phyloP scores from a whole-genome alignment of 1,140 invertebrate species.

The Lasioglossum baleicum region DNA sequence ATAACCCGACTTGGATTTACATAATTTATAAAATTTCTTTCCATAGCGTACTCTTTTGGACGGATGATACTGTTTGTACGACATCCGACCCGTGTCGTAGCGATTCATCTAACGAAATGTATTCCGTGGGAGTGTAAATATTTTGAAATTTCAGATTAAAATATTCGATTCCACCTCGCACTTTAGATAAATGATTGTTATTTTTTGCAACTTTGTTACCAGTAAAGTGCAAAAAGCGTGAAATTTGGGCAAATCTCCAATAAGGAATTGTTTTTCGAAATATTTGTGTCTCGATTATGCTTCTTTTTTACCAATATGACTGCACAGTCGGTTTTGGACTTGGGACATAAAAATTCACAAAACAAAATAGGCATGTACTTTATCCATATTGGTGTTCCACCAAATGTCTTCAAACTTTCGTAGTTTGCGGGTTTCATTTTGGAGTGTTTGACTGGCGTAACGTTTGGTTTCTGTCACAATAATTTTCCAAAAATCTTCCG shows the following conservation, averaged over 20 bases:
- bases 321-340: slow-evolving; percentile 33
- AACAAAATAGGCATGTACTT: slow-evolving; percentile 30
- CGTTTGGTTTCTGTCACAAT: no score
- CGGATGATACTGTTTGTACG: no score
- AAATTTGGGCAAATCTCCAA: background rate
- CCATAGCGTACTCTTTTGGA: no score
- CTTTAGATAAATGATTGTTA: slow-evolving; percentile 17
- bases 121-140: slow-evolving; percentile 40
- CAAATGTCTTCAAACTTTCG: slow-evolving; percentile 3
- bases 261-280: no score
- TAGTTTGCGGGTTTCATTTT: slow-evolving; percentile 2
- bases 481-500: slow-evolving; percentile 37
- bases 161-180: slow-evolving; percentile 23
- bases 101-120: slow-evolving; percentile 48
- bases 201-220: slow-evolving; percentile 27
- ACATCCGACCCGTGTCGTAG: slow-evolving; percentile 41
- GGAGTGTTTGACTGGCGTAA: background rate
- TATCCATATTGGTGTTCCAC: slow-evolving; percentile 11
- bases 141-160: slow-evolving; percentile 39
- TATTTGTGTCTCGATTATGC: background rate
- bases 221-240: slow-evolving; percentile 42
- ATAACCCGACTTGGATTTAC: slow-evolving; percentile 35
- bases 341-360: slow-evolving; percentile 44
- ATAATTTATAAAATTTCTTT: slow-evolving; percentile 55
- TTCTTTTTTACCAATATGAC: slow-evolving; percentile 16